Evolutionary conservation across 2,888 invertebrate genomes (phyloP), one percentile per base, ranked within the genome.

Genomic region (Zeuzera pyrina): DNA sequence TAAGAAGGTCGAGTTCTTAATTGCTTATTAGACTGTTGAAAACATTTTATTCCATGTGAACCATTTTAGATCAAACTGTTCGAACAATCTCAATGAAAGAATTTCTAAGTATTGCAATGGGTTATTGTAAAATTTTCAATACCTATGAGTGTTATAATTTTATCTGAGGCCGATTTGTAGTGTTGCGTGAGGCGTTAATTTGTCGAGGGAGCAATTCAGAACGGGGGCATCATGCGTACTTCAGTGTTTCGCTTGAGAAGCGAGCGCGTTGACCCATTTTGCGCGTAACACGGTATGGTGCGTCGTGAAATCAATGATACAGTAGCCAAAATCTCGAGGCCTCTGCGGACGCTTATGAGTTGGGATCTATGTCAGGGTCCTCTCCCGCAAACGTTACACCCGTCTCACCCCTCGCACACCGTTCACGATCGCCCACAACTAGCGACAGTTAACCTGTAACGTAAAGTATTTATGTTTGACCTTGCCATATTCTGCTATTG

Each of bases 351-450:
- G 61, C 71, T 74, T 77, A 79, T 74, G 73, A 67, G 68, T 68
- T 63, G 55, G 68, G 72, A 79, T 79, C 78, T 78, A 72, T 81
- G 83, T 83, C 83, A 81, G 74, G 81, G 83, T 76, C 65, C 70
- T 65, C 68, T 71, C 70, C 69, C 62, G 54, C 49, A 38, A 57
- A 55, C 53, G 62, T 72, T 76, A 67, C 70, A 52, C 73, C 65
- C 71, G 63, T 57, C 61, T 54, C 55, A 47, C 52, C 53, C 55
- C 51, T 52, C 41, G 47, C 55, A 49, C 41, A 22, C 39, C 37
- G 35, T 39, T 40, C 41, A 45, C 65, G 64, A 50, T 67, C 67
- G 65, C 47, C 60, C 52, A 43, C 49, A 41, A 49, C 47, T 58
- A 54, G 53, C 45, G 47, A 56, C 61, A 58, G 64, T 64, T 70